phyloP scores from a whole-genome alignment of 2,888 invertebrate genomes.

The Clanis bilineata region DNA sequence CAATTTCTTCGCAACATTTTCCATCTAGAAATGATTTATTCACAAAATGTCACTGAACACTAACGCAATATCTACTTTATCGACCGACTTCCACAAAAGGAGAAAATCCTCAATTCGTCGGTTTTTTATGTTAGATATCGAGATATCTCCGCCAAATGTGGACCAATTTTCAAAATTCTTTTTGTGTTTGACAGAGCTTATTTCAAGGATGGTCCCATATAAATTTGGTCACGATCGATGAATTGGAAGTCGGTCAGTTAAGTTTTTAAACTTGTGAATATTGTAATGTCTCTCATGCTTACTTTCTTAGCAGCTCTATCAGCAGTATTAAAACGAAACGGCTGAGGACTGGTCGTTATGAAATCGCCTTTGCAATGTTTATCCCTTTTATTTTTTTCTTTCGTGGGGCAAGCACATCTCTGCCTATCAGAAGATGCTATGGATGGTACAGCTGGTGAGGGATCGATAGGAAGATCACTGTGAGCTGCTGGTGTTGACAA shows the following conservation, averaged over 20 bases:
- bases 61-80: not conserved
- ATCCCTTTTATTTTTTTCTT: constrained; percentile 54
- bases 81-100: too few relatives aligned
- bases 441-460: constrained; percentile 64
- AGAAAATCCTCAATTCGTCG: too few relatives aligned
- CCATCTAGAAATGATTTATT: constrained; percentile 53
- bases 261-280: not conserved
- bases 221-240: too few relatives aligned
- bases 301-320: constrained; percentile 73
- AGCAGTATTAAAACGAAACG: constrained; percentile 78
- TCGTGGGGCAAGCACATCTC: constrained; percentile 58
- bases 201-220: too few relatives aligned
- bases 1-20: constrained; percentile 62
- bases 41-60: not conserved
- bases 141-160: too few relatives aligned
- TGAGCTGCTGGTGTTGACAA: constrained; percentile 74
- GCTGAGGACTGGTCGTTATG: constrained; percentile 77
- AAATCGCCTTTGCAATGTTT: constrained; percentile 67
- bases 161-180: too few relatives aligned
- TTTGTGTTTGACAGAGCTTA: too few relatives aligned
- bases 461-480: constrained; percentile 72
- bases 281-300: constrained; percentile 18
- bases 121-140: too few relatives aligned
- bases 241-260: too few relatives aligned
- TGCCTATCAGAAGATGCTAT: constrained; percentile 56